These are phyloP conservation scores for Tetramorium parvispinum DNA, from an alignment of 1,140 invertebrate genomes.

Conservation along the genomic window DNA sequence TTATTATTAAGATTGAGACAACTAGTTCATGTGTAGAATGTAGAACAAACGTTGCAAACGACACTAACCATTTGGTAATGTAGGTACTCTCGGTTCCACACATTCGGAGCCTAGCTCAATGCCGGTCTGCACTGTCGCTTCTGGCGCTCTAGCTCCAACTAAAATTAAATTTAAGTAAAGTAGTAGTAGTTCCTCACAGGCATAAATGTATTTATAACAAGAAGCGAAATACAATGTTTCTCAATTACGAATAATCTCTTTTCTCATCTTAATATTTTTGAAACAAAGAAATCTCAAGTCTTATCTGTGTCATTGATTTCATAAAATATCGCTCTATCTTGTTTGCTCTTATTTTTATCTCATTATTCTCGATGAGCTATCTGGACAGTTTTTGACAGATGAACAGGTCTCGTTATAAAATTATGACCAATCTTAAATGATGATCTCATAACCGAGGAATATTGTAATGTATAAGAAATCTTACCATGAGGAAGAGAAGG, in stretches of 20 bases:
- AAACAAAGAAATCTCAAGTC: neutral
- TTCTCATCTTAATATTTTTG: neutral
- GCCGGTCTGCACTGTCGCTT: constrained; percentile 85
- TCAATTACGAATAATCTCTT: neutral
- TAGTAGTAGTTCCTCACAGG: neutral
- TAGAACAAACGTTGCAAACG: constrained; percentile 17
- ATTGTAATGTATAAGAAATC: neutral
- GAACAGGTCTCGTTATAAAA: neutral
- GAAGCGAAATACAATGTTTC: neutral
- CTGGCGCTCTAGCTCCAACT: constrained; percentile 76
- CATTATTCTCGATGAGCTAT: neutral
- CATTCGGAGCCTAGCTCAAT: constrained; percentile 89
- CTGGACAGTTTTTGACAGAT: neutral
- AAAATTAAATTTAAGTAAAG: constrained; percentile 25
- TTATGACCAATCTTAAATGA: neutral
- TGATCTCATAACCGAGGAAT: neutral
- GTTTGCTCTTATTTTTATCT: neutral
- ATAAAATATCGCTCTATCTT: neutral
- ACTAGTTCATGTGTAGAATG: neutral
- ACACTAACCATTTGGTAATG: constrained; percentile 79
- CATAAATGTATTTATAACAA: constrained; percentile 1
- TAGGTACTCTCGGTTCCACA: constrained; percentile 82
- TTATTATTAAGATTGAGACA: neutral
- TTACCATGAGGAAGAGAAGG: constrained; percentile 78
- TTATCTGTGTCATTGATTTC: neutral